phyloP scores from a whole-genome alignment of 2,888 invertebrate species.

The Minunthozetes semirufus region DNA sequence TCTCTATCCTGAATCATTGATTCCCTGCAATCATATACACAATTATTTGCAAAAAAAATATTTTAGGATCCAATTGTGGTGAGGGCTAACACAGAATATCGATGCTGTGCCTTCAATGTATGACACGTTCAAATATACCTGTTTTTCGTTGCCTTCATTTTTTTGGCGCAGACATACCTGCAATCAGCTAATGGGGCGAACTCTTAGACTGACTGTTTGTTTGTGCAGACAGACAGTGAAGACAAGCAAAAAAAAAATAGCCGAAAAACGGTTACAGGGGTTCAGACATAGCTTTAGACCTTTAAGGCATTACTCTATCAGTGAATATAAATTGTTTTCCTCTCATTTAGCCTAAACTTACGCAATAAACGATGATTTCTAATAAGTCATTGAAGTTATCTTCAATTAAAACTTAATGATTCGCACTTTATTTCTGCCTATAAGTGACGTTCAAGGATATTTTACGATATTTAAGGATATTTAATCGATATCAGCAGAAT shows the following conservation, averaged over 20 bases:
- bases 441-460: too few relatives aligned
- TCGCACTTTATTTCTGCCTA: too few relatives aligned
- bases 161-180: slow-evolving; percentile 7
- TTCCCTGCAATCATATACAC: slow-evolving; percentile 1
- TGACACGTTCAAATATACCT: slow-evolving; percentile 21
- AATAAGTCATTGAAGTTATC: neutral
- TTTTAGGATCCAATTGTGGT: neutral
- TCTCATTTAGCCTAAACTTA: too few relatives aligned
- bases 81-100: neutral
- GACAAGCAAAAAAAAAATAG: slow-evolving; percentile 26
- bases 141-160: slow-evolving; percentile 17
- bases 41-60: slow-evolving; percentile 10
- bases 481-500: too few relatives aligned
- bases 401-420: too few relatives aligned
- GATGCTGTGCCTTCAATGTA: neutral
- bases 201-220: slow-evolving; percentile 5
- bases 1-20: slow-evolving; percentile 1
- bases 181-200: slow-evolving; percentile 29
- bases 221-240: slow-evolving; percentile 32
- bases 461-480: too few relatives aligned
- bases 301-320: slow-evolving; percentile 26
- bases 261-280: slow-evolving; percentile 26
- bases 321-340: neutral
- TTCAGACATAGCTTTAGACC: slow-evolving; percentile 4
- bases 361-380: neutral